phyloP scores from a whole-genome alignment of 1,140 invertebrate species.

The Oryzaephilus surinamensis region DNA sequence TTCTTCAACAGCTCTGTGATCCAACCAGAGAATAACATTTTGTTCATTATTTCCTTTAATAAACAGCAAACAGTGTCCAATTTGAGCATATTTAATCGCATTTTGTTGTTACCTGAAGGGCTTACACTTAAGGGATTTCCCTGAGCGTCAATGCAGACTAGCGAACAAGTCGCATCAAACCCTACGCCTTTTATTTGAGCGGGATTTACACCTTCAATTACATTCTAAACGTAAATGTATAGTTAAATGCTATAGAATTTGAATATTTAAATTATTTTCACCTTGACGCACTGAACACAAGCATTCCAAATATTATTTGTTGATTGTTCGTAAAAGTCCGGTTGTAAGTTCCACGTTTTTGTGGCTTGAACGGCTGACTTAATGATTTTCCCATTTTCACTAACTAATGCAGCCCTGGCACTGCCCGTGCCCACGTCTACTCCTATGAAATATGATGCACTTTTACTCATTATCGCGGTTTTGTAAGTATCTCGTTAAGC shows the following conservation, averaged over 20 bases:
- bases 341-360: slow-evolving; percentile 64
- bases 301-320: slow-evolving; percentile 81
- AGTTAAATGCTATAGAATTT: no score
- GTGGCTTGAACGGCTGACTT: slow-evolving; percentile 53
- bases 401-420: slow-evolving; percentile 70
- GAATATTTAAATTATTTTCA: no score
- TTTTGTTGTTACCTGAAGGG: slow-evolving; percentile 45
- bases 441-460: slow-evolving; percentile 61
- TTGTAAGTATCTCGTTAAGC: no score
- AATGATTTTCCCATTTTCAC: slow-evolving; percentile 53
- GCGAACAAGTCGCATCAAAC: slow-evolving; percentile 93
- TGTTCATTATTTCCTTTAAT: slow-evolving; percentile 52
- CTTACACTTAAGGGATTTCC: slow-evolving; percentile 65
- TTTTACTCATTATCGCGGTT: no score
- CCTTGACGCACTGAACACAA: slow-evolving; percentile 39
- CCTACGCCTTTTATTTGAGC: slow-evolving; percentile 69
- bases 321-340: slow-evolving; percentile 85
- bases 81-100: neutral
- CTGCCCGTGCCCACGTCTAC: slow-evolving; percentile 92
- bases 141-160: slow-evolving; percentile 68
- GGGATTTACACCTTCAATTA: slow-evolving; percentile 44
- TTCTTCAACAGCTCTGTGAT: slow-evolving; percentile 79
- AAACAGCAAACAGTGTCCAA: no score
- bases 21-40: slow-evolving; percentile 96
- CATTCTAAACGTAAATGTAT: slow-evolving; percentile 39